Evolutionary conservation across 2,888 invertebrate genomes (phyloP), one percentile per base, ranked within the genome.

Genomic region (Dryocosmus kuriphilus): DNA sequence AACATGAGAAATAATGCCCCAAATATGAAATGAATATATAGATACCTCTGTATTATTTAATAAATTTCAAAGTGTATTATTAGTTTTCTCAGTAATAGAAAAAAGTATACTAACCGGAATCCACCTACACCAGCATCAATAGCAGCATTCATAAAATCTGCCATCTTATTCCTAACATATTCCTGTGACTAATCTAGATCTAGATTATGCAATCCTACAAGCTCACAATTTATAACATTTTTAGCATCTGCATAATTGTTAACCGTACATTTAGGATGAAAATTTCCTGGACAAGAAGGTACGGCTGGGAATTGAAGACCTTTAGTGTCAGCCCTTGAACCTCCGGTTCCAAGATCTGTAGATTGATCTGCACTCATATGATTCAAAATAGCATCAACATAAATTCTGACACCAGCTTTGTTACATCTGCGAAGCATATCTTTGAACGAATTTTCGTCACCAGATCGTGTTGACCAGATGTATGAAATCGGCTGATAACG

Each of bases 401-500:
- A 97, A 85, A 98, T 96, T 87, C 97, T 93, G 51, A 98, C 95
- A 38, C 97, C 97, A 75, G 92, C 97, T 32, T 92, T 92, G 90
- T 97, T 97, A 90, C 98, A 98, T 74, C 96, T 93, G 32, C 92
- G 92, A 0, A 96, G 94, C 98, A 98, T 98, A 80, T 94, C 92
- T 9, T 92, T 89, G 87, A 98, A 96, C 82, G 96, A 94, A 16
- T 91, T 87, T 85, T 96, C 95, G 81, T 94, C 94, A 95, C n/a
- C n/a, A n/a, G n/a, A n/a, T n/a, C n/a, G n/a, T n/a, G n/a, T n/a
- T n/a, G n/a, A n/a, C n/a, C n/a, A n/a, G n/a, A n/a, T n/a, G n/a
- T n/a, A n/a, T n/a, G n/a, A n/a, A n/a, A n/a, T n/a, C n/a, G n/a
- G n/a, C n/a, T n/a, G n/a, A n/a, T n/a, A n/a, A n/a, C n/a, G n/a